These are phyloP conservation scores for Saturnia japonica DNA, from an alignment of 2,888 invertebrate species.

Conservation along the genomic window DNA sequence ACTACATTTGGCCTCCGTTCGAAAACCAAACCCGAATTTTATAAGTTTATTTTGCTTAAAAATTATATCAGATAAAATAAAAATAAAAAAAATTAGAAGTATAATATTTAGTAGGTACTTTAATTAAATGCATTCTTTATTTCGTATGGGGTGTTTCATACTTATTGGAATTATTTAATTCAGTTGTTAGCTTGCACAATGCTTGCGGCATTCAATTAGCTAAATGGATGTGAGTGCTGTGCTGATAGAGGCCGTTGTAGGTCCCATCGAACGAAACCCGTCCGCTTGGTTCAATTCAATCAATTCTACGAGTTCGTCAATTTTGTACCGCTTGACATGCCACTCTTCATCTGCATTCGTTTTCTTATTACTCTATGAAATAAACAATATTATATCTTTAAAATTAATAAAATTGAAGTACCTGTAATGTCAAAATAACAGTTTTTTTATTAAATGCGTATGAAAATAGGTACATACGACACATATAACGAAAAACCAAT, in stretches of 20 bases:
- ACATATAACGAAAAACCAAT: too few relatives aligned
- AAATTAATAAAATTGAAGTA: too few relatives aligned
- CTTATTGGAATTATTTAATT: conserved; percentile 6
- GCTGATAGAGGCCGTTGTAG: background rate
- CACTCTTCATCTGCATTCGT: background rate
- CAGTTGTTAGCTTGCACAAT: background rate
- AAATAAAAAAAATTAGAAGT: background rate
- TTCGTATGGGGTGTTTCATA: background rate
- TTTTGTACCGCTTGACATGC: background rate
- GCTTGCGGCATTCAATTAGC: conserved; percentile 4
- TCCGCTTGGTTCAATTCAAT: conserved; percentile 11
- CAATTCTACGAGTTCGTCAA: background rate
- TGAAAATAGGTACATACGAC: too few relatives aligned
- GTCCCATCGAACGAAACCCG: background rate
- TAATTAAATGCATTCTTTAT: background rate
- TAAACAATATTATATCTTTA: background rate
- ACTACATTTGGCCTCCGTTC: background rate
- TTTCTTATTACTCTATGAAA: background rate
- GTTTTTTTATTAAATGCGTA: too few relatives aligned
- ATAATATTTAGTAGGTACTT: background rate
- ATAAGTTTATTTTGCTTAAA: background rate
- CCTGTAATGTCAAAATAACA: too few relatives aligned
- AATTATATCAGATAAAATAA: too few relatives aligned
- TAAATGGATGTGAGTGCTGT: background rate
- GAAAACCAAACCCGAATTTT: background rate